Evolutionary conservation across 2,888 invertebrate genomes (phyloP), one percentile per base, ranked within the genome.

Genomic region (Chrysina gloriosa): DNA sequence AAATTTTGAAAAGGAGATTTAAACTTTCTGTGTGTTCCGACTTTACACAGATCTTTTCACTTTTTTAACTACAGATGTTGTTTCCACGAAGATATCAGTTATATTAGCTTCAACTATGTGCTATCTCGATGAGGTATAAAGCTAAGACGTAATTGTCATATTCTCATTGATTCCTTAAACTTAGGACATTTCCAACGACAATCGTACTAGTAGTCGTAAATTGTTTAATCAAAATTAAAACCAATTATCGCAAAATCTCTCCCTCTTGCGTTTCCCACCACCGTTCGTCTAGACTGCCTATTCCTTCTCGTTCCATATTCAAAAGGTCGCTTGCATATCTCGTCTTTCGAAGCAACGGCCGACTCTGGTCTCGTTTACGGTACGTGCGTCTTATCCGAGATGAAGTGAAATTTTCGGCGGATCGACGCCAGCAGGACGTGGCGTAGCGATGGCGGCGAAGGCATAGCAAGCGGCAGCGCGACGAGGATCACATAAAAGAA

Each of bases 401-500:
- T 72, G 69, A 72, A 73, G 71, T 72, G 69, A 67, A 71, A 70
- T 72, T 69, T 71, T 70, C 68, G 68, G 67, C 70, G 67, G 68
- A 70, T 70, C 65, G 68, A 68, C 69, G 56, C 67, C 69, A 66
- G 70, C 70, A 14, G 16, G 27, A 52, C 23, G 27, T 52, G 19
- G 4, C n/a, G 31, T 3, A 31, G 9, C 19, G 14, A 11, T 6
- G 19, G 50, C 19, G 39, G 34, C n/a, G 42, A 5, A 42, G n/a
- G n/a, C 7, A 9, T 21, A 16, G 23, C 48, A 9, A 52, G 39
- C 39, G 39, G 48, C 31, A 23, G 36, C 14, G 34, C 45, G 21
- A 61, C 48, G 48, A 11, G 42, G 29, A 42, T 27, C 58, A 16
- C 42, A 61, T 61, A 61, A 89, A 89, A 89, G 89, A 89, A 89